phyloP scores from a whole-genome alignment of 2,797 vertebrate species.

The Enoplosus armatus region DNA sequence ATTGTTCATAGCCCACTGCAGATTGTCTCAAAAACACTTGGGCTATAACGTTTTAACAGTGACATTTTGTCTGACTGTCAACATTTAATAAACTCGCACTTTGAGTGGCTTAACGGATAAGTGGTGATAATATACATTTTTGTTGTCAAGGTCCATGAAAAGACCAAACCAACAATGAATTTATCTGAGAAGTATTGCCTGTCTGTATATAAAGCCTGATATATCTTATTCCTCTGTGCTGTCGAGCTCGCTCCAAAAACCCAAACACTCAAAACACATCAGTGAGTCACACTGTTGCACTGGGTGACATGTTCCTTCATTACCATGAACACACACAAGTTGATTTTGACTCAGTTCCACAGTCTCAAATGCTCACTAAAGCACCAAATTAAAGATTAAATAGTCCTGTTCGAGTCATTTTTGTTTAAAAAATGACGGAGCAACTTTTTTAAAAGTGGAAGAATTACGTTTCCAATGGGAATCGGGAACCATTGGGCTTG shows the following conservation, averaged over 20 bases:
- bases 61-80: not conserved
- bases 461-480: too few species aligned
- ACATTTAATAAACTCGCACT: not conserved
- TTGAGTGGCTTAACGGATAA: not conserved
- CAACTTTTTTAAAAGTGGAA: too few species aligned
- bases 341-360: not conserved
- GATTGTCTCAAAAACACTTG: not conserved
- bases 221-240: not conserved
- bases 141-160: not conserved
- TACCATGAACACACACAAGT: too few species aligned
- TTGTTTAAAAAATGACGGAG: too few species aligned
- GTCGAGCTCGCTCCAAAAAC: too few species aligned
- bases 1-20: not conserved
- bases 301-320: not conserved
- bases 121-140: not conserved
- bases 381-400: too few species aligned
- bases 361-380: not conserved
- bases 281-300: not conserved
- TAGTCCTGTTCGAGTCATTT: too few species aligned
- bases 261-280: too few species aligned
- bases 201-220: not conserved
- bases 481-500: too few species aligned
- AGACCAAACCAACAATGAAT: not conserved
- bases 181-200: not conserved
- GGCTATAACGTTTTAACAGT: not conserved